Evolutionary conservation across 2,888 invertebrate species (phyloP).

Genomic region (Lasioglossum zephyrum): DNA sequence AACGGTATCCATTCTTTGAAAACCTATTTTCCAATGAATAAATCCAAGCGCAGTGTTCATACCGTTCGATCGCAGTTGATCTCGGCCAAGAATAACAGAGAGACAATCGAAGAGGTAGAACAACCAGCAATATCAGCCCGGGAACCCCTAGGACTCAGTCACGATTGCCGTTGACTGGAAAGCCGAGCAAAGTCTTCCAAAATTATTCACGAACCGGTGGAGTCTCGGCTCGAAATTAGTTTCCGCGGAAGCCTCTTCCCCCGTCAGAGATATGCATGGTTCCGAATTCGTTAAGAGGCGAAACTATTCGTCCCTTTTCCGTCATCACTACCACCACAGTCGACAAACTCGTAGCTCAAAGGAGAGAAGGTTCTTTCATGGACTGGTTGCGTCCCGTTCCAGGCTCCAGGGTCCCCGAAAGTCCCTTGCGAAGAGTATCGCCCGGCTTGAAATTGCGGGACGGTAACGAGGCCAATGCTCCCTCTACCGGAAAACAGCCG

Average conservation of each 20-base stretch:
- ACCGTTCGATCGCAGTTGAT: background rate
- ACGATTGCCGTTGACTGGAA: slow-evolving; percentile 4
- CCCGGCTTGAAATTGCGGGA: slow-evolving; percentile 29
- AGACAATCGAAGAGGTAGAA: background rate
- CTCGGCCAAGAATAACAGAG: background rate
- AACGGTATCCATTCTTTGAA: background rate
- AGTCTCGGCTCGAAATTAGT: slow-evolving; percentile 64
- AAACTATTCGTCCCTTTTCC: slow-evolving; percentile 26
- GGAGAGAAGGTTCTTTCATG: slow-evolving; percentile 6
- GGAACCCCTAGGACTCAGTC: background rate
- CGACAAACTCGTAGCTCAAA: slow-evolving; percentile 6
- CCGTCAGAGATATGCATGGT: slow-evolving; percentile 52
- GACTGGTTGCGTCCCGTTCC: slow-evolving; percentile 6
- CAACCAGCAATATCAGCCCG: background rate
- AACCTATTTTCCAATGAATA: background rate
- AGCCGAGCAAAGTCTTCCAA: slow-evolving; percentile 51
- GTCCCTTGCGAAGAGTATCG: slow-evolving; percentile 32
- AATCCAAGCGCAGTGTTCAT: background rate
- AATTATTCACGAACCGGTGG: slow-evolving; percentile 62
- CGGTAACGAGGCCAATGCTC: slow-evolving; percentile 39
- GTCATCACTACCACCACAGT: background rate
- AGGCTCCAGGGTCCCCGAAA: background rate
- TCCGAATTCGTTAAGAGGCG: slow-evolving; percentile 58
- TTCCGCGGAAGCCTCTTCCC: slow-evolving; percentile 50
- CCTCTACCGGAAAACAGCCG: slow-evolving; percentile 38